Base-by-base conservation (phyloP, 2,113 vertebrate genomes). In the Prunella fulvescens region DNA sequence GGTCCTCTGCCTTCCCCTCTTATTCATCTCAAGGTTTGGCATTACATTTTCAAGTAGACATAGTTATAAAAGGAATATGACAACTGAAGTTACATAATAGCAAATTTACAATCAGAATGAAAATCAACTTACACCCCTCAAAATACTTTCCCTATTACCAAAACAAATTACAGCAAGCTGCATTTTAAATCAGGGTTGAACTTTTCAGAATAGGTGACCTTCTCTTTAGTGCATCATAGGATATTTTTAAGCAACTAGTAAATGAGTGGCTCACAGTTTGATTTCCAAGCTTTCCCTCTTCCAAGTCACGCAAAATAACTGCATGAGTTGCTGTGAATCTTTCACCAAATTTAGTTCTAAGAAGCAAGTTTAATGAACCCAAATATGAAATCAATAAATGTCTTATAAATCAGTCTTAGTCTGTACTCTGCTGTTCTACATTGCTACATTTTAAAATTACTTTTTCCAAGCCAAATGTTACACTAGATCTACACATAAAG, bases 221-320 rank as follows among this genome's bases (percentile, higher is more conserved):
- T 58, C 66, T 51, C 45, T 51, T 79, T 9, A 85, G 50, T 14
- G 42, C 73, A 85, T 79, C 62, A 89, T 20, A 69, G 19, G 61
- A 24, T 82, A 88, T 77, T 92, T 86, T 95, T 83, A 92, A 72
- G 58, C 82, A 67, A 67, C 77, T 69, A 89, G 42, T 57, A 83
- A 93, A 45, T 9, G 18, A 76, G 37, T 26, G 13, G 54, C n/a
- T 93, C 64, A 64, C 51, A 51, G 58, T 60, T 57, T 64, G 58
- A 82, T 69, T 91, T 84, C 40, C 35, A 69, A 86, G 69, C 37
- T 90, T 67, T 79, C 53, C 47, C 82, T 84, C 79, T 50, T 58
- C 39, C 45, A 86, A 66, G 54, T 73, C 47, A 86, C 7, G 2
- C 51, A 92, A 82, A 86, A n/a, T 90, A 89, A 87, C 71, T 53